Evolutionary conservation across 2,113 vertebrate genomes (phyloP).

Genomic region (Phalacrocorax pelagicus): DNA sequence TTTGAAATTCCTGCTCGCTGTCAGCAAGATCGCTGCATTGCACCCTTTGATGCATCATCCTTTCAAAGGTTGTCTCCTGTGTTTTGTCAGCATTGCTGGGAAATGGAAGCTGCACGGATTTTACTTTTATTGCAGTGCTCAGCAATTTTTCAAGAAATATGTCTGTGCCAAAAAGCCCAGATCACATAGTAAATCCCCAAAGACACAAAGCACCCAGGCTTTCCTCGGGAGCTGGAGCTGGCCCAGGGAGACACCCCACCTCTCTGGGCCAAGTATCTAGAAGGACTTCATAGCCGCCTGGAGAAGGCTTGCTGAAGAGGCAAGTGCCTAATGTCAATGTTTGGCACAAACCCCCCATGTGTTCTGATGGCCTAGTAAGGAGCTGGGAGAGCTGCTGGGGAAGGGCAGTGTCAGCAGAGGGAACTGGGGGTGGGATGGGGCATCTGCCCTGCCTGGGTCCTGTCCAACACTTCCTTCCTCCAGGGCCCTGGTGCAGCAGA

Average conservation of each 20-base stretch:
- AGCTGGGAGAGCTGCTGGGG: background rate
- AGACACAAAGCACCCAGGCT: background rate
- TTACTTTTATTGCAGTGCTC: accelerated
- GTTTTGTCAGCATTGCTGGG: background rate
- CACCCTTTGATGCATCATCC: background rate
- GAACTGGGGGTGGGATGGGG: background rate
- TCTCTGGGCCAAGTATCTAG: background rate
- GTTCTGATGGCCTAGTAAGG: background rate
- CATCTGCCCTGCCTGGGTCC: background rate
- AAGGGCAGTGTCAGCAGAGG: background rate
- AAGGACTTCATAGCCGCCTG: background rate
- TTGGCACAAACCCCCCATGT: accelerated
- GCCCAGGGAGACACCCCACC: background rate
- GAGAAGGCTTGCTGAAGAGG: background rate
- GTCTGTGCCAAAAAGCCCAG: background rate
- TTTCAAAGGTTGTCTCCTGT: background rate
- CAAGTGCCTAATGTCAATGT: accelerated
- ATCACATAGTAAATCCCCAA: background rate
- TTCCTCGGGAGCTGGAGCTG: background rate
- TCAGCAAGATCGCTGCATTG: background rate
- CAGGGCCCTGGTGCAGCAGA: background rate
- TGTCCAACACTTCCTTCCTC: background rate
- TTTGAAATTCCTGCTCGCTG: background rate
- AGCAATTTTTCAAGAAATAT: background rate
- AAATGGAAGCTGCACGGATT: background rate